Percentiles rank a stretch among this genome's conserved stretches.
phyloP scores from a whole-genome alignment of 2,888 invertebrate genomes.

The Lasioglossum calceatum region DNA sequence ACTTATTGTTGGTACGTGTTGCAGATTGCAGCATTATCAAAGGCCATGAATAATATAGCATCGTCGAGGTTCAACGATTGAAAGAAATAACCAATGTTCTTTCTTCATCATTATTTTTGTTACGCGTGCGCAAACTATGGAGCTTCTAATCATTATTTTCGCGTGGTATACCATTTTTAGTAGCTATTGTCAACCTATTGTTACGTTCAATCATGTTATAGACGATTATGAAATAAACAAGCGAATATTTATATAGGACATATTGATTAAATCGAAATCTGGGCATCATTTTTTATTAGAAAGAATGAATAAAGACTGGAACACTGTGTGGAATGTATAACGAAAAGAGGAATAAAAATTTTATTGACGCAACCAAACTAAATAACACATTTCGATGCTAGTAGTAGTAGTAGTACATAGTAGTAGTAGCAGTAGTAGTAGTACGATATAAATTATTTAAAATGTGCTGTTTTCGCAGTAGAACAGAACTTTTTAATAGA shows the following conservation, averaged over 20 bases:
- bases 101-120: neutral
- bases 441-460: slow-evolving; percentile 42
- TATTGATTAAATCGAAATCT: neutral
- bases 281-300: neutral
- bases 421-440: neutral
- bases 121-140: neutral
- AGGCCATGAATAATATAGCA: slow-evolving; percentile 54
- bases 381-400: neutral
- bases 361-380: neutral
- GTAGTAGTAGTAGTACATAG: too few species aligned
- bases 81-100: slow-evolving; percentile 44
- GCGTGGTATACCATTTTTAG: neutral
- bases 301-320: too few species aligned
- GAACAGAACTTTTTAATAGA: slow-evolving; percentile 78
- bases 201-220: neutral
- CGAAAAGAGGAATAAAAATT: neutral
- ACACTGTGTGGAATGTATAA: neutral
- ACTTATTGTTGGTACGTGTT: slow-evolving; percentile 40
- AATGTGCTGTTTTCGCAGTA: slow-evolving; percentile 59
- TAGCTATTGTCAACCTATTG: neutral
- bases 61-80: slow-evolving; percentile 67
- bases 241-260: neutral
- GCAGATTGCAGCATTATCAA: slow-evolving; percentile 68
- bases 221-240: neutral
- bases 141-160: neutral